Evolutionary conservation across 2,113 vertebrate species (phyloP).

Genomic region (Egretta garzetta): DNA sequence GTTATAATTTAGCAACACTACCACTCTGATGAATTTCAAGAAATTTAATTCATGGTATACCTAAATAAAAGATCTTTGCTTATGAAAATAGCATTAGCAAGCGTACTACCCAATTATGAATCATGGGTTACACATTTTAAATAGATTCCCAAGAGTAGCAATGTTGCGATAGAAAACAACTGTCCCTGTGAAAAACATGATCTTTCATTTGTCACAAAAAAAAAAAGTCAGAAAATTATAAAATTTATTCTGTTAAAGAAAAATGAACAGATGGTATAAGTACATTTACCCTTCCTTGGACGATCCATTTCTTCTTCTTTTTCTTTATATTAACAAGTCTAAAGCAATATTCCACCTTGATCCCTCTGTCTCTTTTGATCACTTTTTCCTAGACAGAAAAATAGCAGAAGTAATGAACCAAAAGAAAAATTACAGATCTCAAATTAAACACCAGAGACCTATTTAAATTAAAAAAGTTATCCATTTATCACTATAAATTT

Average conservation of each 20-base stretch:
- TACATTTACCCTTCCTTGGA: neutral
- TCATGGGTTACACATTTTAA: neutral
- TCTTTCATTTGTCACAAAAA: neutral
- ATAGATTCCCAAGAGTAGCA: neutral
- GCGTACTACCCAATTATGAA: neutral
- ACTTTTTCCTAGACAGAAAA: slow-evolving; percentile 66
- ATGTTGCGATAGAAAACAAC: neutral
- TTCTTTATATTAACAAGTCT: neutral
- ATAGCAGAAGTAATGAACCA: slow-evolving; percentile 65
- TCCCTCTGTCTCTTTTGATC: slow-evolving; percentile 49
- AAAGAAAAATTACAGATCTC: slow-evolving; percentile 62
- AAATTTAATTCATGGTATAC: neutral
- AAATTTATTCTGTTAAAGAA: neutral
- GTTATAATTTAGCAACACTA: neutral
- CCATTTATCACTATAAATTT: slow-evolving; percentile 70
- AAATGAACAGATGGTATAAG: neutral
- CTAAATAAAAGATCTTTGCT: neutral
- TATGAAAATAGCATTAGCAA: neutral
- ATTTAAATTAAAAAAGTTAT: slow-evolving; percentile 66
- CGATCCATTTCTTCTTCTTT: neutral
- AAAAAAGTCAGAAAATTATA: neutral
- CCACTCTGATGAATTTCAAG: neutral
- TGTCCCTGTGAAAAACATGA: neutral
- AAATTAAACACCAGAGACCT: slow-evolving; percentile 70
- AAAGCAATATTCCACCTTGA: slow-evolving; percentile 39